Conservation (phyloP, 2,888 invertebrate species). For the Vesta saturnalis region DNA sequence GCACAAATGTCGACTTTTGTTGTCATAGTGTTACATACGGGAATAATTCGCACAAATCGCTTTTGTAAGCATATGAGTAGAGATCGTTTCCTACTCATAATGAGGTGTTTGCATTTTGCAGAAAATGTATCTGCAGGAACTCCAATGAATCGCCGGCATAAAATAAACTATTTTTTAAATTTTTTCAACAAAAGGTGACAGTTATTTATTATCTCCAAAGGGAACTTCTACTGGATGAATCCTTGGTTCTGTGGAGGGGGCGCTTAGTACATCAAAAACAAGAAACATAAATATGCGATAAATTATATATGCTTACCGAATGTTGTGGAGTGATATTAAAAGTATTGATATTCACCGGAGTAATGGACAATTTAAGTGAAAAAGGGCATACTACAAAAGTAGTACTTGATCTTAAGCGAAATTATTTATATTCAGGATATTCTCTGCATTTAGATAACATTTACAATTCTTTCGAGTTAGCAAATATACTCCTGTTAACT, state of each 20-base stretch:
- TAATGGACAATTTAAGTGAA: slow-evolving; percentile 6
- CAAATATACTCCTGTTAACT: not conserved
- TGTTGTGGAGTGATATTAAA: slow-evolving; percentile 46
- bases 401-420: slow-evolving; percentile 40
- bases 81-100: slow-evolving; percentile 41
- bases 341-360: slow-evolving; percentile 50
- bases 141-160: not conserved
- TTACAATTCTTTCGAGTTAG: not conserved
- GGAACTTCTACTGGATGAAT: slow-evolving; percentile 28
- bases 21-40: slow-evolving; percentile 40
- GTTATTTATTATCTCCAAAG: slow-evolving; percentile 15
- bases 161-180: not conserved
- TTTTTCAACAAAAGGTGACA: not conserved
- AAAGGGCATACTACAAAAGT: slow-evolving; percentile 41
- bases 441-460: not conserved
- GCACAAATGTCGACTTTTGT: slow-evolving; percentile 2
- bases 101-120: slow-evolving; percentile 42
- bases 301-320: slow-evolving; percentile 3
- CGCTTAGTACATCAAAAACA: not conserved
- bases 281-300: not conserved
- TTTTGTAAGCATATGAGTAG: not conserved
- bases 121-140: not conserved
- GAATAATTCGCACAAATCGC: slow-evolving; percentile 46
- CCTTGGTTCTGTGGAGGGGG: not conserved
- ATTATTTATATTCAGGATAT: slow-evolving; percentile 38